Base-by-base conservation (phyloP, 53 echinoderm and acorn worm species). In the Arbacia lixula region DNA sequence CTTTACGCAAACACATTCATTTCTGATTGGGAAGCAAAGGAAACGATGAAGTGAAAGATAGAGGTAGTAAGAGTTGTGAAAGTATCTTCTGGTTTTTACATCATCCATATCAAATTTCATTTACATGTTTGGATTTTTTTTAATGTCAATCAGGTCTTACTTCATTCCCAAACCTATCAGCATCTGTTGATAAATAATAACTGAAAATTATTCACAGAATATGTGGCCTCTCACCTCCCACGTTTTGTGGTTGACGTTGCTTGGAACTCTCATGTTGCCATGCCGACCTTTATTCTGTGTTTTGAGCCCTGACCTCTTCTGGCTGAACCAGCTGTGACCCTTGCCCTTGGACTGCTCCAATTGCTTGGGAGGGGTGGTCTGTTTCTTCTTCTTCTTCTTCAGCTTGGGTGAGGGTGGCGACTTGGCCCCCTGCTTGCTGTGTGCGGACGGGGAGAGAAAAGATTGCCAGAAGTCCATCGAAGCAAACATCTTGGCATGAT, bases 161-260 rank as follows among this genome's bases (percentile, higher is more conserved):
- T 10, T 12, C 46, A 46, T 12, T 10, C 46, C 6, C 46, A 46
- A 6, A 46, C 46, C 6, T 12, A 46, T n/a, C n/a, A n/a, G n/a
- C n/a, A n/a, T n/a, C n/a, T n/a, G n/a, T n/a, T n/a, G n/a, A n/a
- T n/a, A n/a, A n/a, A n/a, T n/a, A n/a, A n/a, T n/a, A n/a, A n/a
- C n/a, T n/a, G n/a, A n/a, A n/a, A 9, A 20, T 74, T 52, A 78
- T 78, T 60, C 32, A 56, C 14, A 39, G 58, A 78, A 78, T 81
- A 81, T 63, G 62, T 81, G 82, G 63, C 82, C 82, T 39, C 82
- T 81, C 64, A 81, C 82, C 82, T 81, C 64, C 82, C 82, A 81
- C 21, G 63, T 17, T 30, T 81, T 61, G 82, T 33, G 82, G 82
- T 63, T 32, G 17, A 81, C 82, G 31, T 63, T 81, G 64, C 61